Conservation (phyloP, 2,888 invertebrate genomes). For the Caenorhabditis virilis region DNA sequence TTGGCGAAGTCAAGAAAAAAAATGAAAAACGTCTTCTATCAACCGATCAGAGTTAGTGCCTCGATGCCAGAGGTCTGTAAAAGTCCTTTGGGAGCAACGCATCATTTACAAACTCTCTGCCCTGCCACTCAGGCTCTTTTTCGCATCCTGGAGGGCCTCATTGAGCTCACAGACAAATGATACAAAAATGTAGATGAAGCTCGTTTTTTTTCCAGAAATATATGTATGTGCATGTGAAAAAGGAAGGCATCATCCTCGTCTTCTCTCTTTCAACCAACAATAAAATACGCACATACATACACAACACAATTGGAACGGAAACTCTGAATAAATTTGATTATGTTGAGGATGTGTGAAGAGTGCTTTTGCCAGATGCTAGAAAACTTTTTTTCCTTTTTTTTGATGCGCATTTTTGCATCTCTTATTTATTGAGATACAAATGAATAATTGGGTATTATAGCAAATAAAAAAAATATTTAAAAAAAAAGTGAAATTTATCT, state of each 20-base stretch:
- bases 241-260: too few relatives aligned
- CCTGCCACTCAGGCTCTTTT: slow-evolving; percentile 9
- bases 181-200: too few relatives aligned
- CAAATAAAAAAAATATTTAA: too few relatives aligned
- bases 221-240: too few relatives aligned
- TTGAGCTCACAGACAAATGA: too few relatives aligned
- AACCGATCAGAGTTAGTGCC: slow-evolving; percentile 18
- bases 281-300: slow-evolving; percentile 31
- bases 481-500: too few relatives aligned
- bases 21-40: slow-evolving; percentile 20
- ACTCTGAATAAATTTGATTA: slow-evolving; percentile 32
- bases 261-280: slow-evolving; percentile 32
- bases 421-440: too few relatives aligned
- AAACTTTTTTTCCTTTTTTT: too few relatives aligned
- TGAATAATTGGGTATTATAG: too few relatives aligned
- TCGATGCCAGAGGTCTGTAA: slow-evolving; percentile 8
- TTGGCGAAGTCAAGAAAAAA: not conserved
- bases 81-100: slow-evolving; percentile 38
- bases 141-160: too few relatives aligned
- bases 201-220: too few relatives aligned
- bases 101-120: slow-evolving; percentile 18
- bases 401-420: too few relatives aligned
- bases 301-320: slow-evolving; percentile 25
- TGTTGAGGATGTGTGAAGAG: slow-evolving; percentile 32
- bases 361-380: slow-evolving; percentile 2